A percentile compares a stretch with the other conserved stretches of the same genome.
phyloP scores from a whole-genome alignment of 2,113 vertebrate genomes.

The Cygnus atratus region DNA sequence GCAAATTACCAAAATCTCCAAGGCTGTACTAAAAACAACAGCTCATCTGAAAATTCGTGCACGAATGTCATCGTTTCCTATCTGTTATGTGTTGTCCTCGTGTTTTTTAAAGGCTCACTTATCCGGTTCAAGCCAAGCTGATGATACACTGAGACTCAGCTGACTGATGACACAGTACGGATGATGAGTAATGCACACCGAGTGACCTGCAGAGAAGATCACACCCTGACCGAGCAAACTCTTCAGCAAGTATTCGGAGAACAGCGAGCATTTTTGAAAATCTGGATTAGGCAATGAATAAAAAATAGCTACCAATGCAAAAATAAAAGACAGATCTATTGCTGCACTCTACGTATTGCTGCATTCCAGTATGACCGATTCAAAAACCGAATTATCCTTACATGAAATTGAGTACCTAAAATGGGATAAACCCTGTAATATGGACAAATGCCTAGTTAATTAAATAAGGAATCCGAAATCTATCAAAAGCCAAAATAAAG shows the following conservation, averaged over 20 bases:
- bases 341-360: neutral
- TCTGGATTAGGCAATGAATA: neutral
- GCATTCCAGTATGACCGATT: neutral
- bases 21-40: neutral
- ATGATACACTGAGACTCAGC: neutral
- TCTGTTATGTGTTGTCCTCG: neutral
- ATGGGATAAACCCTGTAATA: neutral
- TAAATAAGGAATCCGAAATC: neutral
- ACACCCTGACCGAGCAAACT: neutral
- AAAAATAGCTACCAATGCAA: neutral
- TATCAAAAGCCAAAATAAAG: neutral
- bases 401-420: neutral
- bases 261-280: neutral
- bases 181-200: neutral
- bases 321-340: neutral
- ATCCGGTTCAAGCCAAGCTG: neutral
- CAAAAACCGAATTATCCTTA: neutral
- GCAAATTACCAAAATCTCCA: neutral
- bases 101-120: neutral
- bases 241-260: neutral
- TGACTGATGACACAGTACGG: neutral
- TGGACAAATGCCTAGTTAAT: neutral
- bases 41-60: neutral
- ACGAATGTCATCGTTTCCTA: neutral
- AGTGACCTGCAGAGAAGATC: neutral